A percentile compares a stretch with the other conserved stretches of the same genome.
These are phyloP conservation scores for Struthidea cinerea DNA, from an alignment of 2,113 vertebrate genomes.

Conservation along the genomic window DNA sequence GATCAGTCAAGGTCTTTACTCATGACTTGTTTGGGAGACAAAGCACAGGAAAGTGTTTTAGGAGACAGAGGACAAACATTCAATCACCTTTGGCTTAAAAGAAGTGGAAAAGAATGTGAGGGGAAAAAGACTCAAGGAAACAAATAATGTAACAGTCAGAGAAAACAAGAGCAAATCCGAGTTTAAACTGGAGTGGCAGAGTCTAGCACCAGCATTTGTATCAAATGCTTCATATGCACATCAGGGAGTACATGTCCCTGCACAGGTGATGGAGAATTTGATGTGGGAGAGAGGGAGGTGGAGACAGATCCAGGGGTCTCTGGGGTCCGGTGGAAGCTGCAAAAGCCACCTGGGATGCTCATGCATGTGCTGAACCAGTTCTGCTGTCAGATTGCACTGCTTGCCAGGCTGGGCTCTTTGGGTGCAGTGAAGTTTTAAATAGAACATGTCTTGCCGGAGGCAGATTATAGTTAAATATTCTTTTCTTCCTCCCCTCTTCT, in stretches of 20 bases:
- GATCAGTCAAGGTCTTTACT: not conserved
- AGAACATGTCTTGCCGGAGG: conserved; percentile 20
- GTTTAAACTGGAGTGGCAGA: not conserved
- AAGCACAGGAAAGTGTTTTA: not conserved
- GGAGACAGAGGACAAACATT: not conserved
- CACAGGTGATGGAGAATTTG: not conserved
- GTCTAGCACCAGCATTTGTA: not conserved
- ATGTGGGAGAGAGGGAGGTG: not conserved
- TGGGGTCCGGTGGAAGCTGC: not conserved
- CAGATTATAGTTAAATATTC: not conserved
- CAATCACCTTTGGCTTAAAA: not conserved
- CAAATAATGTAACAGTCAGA: not conserved
- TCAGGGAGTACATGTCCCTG: not conserved
- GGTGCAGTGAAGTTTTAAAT: not conserved
- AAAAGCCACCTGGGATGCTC: not conserved
- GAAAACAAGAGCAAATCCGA: not conserved
- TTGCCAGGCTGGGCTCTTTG: not conserved
- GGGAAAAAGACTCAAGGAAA: not conserved
- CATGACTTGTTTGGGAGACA: not conserved
- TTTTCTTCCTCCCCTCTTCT: not conserved
- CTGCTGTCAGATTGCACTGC: not conserved
- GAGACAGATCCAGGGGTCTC: not conserved
- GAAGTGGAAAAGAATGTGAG: not conserved
- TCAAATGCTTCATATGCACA: not conserved
- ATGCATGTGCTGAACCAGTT: not conserved